A percentile compares a stretch with the other conserved stretches of the same genome.
Evolutionary conservation across 1,140 invertebrate species (phyloP).

Genomic region (Planococcus citri): DNA sequence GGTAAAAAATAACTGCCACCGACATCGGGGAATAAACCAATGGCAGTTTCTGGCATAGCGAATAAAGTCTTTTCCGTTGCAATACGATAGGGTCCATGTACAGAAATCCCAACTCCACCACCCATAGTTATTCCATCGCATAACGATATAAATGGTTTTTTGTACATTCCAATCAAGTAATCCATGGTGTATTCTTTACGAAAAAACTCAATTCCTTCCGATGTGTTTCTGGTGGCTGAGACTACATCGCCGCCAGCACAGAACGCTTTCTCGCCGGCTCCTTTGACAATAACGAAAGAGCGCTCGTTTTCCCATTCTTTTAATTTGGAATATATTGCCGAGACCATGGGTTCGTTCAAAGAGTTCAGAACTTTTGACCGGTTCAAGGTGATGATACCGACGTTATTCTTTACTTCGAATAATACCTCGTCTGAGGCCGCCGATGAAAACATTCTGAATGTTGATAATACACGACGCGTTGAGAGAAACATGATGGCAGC

Average conservation of each 20-base stretch:
- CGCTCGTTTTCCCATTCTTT: conserved; percentile 63
- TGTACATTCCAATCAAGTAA: conserved; percentile 76
- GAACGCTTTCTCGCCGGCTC: conserved; percentile 87
- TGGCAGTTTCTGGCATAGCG: conserved; percentile 97
- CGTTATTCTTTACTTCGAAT: conserved; percentile 37
- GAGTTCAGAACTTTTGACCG: conserved; percentile 89
- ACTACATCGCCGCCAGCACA: conserved; percentile 97
- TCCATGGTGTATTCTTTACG: conserved; percentile 82
- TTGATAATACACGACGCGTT: not conserved
- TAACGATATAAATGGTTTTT: conserved; percentile 83
- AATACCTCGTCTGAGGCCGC: conserved; percentile 34
- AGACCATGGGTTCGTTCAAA: conserved; percentile 79
- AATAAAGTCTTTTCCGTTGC: conserved; percentile 94
- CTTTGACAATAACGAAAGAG: conserved; percentile 71
- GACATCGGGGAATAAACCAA: conserved; percentile 87
- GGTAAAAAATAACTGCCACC: conserved; percentile 86
- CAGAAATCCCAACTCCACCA: conserved; percentile 92
- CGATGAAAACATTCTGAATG: conserved; percentile 11
- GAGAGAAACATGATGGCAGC: not conserved
- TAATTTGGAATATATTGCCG: conserved; percentile 65
- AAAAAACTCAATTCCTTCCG: conserved; percentile 72
- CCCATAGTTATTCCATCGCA: conserved; percentile 99
- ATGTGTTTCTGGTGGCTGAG: conserved; percentile 55
- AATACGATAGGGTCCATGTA: conserved; percentile 83
- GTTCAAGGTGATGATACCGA: conserved; percentile 80